Base-by-base conservation (phyloP, 2,113 vertebrate species). In the Phrynocephalus versicolor region DNA sequence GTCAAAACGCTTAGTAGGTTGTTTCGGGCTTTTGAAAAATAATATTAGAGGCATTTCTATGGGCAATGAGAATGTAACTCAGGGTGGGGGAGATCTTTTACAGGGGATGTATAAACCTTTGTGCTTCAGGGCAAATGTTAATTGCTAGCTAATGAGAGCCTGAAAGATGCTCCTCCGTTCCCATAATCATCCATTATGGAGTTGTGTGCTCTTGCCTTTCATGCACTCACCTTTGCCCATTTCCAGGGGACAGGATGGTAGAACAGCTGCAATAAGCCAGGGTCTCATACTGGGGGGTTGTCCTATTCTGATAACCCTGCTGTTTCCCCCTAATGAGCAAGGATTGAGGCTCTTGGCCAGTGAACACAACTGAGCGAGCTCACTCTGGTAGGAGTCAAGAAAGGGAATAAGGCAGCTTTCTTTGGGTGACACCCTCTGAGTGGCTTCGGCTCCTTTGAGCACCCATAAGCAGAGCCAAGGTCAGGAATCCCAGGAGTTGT, bases 131-230 rank as follows among this genome's bases (percentile, higher is more conserved):
- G 65, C 33, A 87, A 81, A 84, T 84, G 57, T 60, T 79, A 83
- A 83, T 39, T 78, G 60, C 88, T 77, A 16, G 14, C 30, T 83
- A 85, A 85, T 79, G 37, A 78, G 81, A 62, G n/a, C 13, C 58
- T 21, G 2, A 51, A 70, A 71, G 81, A 75, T n/a, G 37, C 84
- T 79, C 77, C 58, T 3, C 19, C 39, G 4, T 58, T 73, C 76
- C 41, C 65, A n/a, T 30, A 67, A 77, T 81, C 62, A 73, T 41
- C 57, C 45, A 27, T 55, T 41, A 79, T 35, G 33, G 27, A 84
- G 21, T 87, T 64, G 37, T 41, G 39, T 73, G 69, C 45, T 57
- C n/a, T 80, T 80, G 57, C 70, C 67, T 87, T 41, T 67, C 41
- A 67, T 80, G 69, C 72, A 64, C 51, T 72, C 70, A 64, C 39